phyloP scores from a whole-genome alignment of 2,888 invertebrate species.

The Gordius sp. region DNA sequence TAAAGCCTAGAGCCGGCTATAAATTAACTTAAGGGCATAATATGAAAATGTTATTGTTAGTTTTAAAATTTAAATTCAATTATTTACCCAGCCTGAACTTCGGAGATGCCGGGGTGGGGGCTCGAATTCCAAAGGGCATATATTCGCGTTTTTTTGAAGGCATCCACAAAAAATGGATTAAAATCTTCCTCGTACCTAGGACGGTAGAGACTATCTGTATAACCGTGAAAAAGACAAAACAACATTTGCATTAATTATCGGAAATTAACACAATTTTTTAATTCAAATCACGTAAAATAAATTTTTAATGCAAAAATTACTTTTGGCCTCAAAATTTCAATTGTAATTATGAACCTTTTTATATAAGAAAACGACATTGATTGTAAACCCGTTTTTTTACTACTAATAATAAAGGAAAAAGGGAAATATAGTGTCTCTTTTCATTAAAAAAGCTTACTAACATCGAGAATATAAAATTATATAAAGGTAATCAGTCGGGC shows the following conservation, averaged over 20 bases:
- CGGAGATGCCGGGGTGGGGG: neutral
- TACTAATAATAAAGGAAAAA: no score
- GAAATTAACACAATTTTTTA: neutral
- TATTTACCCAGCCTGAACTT: slow-evolving; percentile 11
- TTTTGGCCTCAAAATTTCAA: no score
- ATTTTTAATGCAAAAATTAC: no score
- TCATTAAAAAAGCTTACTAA: no score
- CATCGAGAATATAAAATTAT: no score
- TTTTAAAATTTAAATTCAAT: neutral
- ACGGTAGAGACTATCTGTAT: neutral
- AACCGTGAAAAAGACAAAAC: neutral
- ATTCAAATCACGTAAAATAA: neutral
- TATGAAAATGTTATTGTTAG: neutral
- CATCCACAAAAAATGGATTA: neutral
- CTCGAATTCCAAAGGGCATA: neutral
- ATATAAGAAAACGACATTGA: no score
- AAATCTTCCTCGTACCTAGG: slow-evolving; percentile 8
- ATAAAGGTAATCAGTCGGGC: no score
- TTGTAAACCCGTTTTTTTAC: no score
- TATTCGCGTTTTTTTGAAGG: neutral
- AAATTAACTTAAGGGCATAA: no score
- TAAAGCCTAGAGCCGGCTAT: neutral
- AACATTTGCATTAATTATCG: no score
- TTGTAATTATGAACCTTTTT: no score
- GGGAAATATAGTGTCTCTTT: no score